Evolutionary conservation across 2,797 vertebrate species (phyloP), one percentile per base, ranked within the genome.

Genomic region (Eleutherodactylus coqui): DNA sequence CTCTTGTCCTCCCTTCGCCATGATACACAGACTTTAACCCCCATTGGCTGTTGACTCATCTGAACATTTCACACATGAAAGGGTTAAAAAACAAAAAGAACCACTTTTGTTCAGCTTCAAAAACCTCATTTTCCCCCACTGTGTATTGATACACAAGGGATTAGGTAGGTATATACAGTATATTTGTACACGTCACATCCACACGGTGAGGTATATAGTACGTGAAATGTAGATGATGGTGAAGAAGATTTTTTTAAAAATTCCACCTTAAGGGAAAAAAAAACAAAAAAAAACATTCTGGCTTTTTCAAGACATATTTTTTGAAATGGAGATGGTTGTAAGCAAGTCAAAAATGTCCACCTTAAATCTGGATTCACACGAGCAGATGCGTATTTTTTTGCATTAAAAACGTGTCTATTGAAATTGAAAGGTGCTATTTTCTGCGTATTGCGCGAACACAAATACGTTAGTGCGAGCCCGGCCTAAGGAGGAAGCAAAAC

Each of bases 161-260:
- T 75, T 64, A 81, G 60, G 84, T 55, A n/a, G 1, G 43, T 45
- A 86, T 45, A 86, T 82, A 76, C 72, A 82, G 75, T 6, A 38
- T 53, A 72, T 41, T 5, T 4, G 69, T 72, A 72, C 38, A 41
- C 36, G 14, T 38, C 75, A 78, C 75, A 78, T 78, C 51, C 32
- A 38, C 24, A 58, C 32, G 2, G 21, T 4, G 41, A 55, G 21
- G 41, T 41, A 58, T 16, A 38, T 34, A 53, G 45, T 5, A 29
- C 11, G 9, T 43, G 41, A 72, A 72, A 55, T 69, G 55, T 29
- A 58, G 21, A 55, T 19, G 19, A 14, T 47, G 51, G 21, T 69
- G 7, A 69, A 36, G 16, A 69, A 69, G 38, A n/a, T n/a, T n/a
- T n/a, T n/a, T 17, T 2, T 19, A 24, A 70, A 72, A n/a, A n/a